phyloP scores from a whole-genome alignment of 2,888 invertebrate species.

The Synergus itoensis region DNA sequence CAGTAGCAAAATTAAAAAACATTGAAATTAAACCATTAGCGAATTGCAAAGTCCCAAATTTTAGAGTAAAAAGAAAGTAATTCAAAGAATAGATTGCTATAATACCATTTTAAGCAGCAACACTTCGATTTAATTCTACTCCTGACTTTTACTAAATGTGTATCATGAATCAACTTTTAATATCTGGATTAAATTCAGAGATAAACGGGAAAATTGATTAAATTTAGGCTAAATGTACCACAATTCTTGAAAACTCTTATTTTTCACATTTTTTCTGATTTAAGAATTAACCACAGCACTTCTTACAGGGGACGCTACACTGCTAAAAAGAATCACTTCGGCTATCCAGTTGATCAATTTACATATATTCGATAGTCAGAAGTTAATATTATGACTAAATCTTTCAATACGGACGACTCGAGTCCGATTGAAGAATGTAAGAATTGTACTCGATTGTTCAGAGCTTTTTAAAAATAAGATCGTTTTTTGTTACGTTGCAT shows the following conservation, averaged over 20 bases:
- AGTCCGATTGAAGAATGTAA: constrained; percentile 2
- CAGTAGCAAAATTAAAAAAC: background rate
- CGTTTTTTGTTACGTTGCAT: background rate
- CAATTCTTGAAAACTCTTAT: constrained; percentile 43
- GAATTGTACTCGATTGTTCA: background rate
- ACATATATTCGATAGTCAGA: constrained; percentile 23
- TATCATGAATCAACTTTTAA: background rate
- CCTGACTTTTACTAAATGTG: background rate
- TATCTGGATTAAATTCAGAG: background rate
- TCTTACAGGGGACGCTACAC: constrained; percentile 20
- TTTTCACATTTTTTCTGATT: constrained; percentile 26
- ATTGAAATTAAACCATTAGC: background rate
- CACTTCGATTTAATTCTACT: background rate
- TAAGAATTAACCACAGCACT: constrained; percentile 47
- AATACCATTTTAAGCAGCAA: background rate
- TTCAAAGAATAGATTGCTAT: background rate
- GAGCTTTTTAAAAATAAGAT: constrained; percentile 13
- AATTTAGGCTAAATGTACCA: background rate
- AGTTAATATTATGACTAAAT: constrained; percentile 8
- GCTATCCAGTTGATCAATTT: constrained; percentile 5
- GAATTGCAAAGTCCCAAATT: background rate
- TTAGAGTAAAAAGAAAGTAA: background rate
- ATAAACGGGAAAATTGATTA: background rate
- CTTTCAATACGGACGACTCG: background rate
- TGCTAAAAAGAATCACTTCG: constrained; percentile 7